Percentiles rank a stretch among this genome's conserved stretches.
These are phyloP conservation scores for Melanotaenia trifasciata DNA, from an alignment of 2,797 vertebrate genomes.

Conservation along the genomic window DNA sequence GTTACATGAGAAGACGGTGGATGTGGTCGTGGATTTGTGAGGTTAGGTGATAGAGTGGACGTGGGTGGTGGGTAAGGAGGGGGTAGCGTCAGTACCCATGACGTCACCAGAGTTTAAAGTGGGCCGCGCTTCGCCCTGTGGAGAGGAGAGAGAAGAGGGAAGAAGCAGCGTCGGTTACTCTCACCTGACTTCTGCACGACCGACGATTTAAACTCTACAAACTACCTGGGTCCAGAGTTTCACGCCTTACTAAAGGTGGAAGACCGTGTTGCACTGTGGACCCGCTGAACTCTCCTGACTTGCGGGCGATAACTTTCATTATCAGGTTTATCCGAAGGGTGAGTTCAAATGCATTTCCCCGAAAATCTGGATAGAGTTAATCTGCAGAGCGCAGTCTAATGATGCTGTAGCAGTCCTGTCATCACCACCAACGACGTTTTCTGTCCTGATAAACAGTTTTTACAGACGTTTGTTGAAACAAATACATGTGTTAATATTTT, in stretches of 20 bases:
- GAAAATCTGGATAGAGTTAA: conserved; percentile 12
- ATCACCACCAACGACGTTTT: neutral
- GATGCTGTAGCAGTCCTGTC: conserved; percentile 40
- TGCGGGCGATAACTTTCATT: conserved; percentile 56
- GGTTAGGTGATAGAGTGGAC: neutral
- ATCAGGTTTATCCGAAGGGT: conserved; percentile 44
- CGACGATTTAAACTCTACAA: conserved; percentile 34
- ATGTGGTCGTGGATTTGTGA: neutral
- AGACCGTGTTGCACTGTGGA: conserved; percentile 35
- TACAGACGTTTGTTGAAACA: conserved; percentile 29
- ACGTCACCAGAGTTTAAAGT: conserved; percentile 88
- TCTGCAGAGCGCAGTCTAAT: conserved; percentile 7
- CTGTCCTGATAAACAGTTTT: conserved; percentile 17
- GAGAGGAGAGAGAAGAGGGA: conserved; percentile 60
- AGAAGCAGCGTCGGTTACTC: conserved; percentile 29
- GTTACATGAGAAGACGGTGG: neutral
- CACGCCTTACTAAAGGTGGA: conserved; percentile 18
- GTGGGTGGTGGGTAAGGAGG: neutral
- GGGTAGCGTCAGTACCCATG: conserved; percentile 69
- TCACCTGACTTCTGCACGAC: conserved; percentile 36
- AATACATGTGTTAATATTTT: neutral
- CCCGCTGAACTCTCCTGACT: conserved; percentile 15
- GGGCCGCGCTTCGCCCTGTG: conserved; percentile 82
- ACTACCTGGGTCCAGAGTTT: conserved; percentile 17
- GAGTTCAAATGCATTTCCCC: conserved; percentile 45